Evolutionary conservation across 2,113 vertebrate genomes (phyloP), one percentile per base, ranked within the genome.

Genomic region (Hymenochirus boettgeri): DNA sequence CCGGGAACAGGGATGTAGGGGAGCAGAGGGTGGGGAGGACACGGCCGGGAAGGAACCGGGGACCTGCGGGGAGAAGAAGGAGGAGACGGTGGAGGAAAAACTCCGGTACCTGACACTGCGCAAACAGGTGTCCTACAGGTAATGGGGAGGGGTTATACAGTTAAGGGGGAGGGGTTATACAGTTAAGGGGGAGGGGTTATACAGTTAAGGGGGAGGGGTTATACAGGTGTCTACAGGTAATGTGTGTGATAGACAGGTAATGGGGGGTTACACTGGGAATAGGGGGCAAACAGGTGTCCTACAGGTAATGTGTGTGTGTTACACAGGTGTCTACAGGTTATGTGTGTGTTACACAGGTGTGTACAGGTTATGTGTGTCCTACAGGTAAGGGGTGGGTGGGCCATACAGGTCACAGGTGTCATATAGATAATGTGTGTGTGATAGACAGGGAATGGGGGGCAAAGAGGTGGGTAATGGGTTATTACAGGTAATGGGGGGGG

Each of bases 51-150:
- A 79, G 31, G 84, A 83, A 67, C 73, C 80, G 62, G 80, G 54
- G 62, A 72, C 56, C 27, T 74, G 80, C 65, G 18, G 73, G 65
- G 76, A 72, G 27, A 81, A 86, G 61, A 74, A 76, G 65, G 91
- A 91, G 42, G 90, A 91, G 73, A 79, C 88, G 11, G 81, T 93
- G 77, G 91, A 91, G 74, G 89, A 92, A 64, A 91, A 89, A 72
- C 84, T 92, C 73, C 83, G 85, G 76, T 87, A 79, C 75, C 85
- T 93, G 78, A 90, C 88, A 75, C 91, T 93, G 80, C 86, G 89
- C 76, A 93, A 93, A 78, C 91, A 93, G 86, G 90, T 88, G 61
- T 92, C 91, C 48, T 93, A 93, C 86, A 89, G 91, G 91, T 93
- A 85, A 84, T 87, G 35, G 25, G 15, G 7, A 13, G 15, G 1